Conservation (phyloP, 2,888 invertebrate species). For the Chymomyza amoena region DNA sequence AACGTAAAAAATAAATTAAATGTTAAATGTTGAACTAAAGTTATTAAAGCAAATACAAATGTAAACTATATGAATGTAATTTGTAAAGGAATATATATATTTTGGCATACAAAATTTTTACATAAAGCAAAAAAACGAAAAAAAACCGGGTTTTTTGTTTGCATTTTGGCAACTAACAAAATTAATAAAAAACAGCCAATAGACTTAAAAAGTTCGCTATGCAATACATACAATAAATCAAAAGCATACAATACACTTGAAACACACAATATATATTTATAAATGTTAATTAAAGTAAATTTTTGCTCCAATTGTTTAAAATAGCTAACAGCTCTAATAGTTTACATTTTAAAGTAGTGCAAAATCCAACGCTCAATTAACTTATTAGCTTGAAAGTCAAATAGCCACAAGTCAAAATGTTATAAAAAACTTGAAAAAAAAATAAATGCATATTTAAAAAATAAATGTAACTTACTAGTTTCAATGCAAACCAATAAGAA, state of each 20-base stretch:
- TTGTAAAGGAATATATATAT: slow-evolving; percentile 57
- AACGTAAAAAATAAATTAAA: slow-evolving; percentile 53
- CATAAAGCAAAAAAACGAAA: slow-evolving; percentile 38
- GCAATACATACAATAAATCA: slow-evolving; percentile 29
- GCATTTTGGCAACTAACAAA: slow-evolving; percentile 36
- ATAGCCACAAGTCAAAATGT: slow-evolving; percentile 67
- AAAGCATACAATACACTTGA: slow-evolving; percentile 22
- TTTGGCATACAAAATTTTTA: slow-evolving; percentile 73
- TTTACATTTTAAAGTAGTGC: slow-evolving; percentile 24
- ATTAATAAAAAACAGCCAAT: slow-evolving; percentile 17
- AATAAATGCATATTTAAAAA: slow-evolving; percentile 19
- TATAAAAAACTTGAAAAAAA: slow-evolving; percentile 22
- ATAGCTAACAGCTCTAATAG: slow-evolving; percentile 29
- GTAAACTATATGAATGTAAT: slow-evolving; percentile 18
- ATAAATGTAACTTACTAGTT: neutral
- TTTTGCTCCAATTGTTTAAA: slow-evolving; percentile 47
- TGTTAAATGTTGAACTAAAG: slow-evolving; percentile 44
- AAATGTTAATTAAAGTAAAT: slow-evolving; percentile 66
- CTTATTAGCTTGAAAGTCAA: slow-evolving; percentile 65
- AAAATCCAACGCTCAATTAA: slow-evolving; percentile 60
- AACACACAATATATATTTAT: slow-evolving; percentile 62
- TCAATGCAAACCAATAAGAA: no score
- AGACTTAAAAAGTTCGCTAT: slow-evolving; percentile 34
- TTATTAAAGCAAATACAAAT: slow-evolving; percentile 31
- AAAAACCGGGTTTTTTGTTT: slow-evolving; percentile 29